Percentiles rank a stretch among this genome's conserved stretches.
These are phyloP conservation scores for Asobara japonica DNA, from an alignment of 1,140 invertebrate genomes.

Conservation along the genomic window DNA sequence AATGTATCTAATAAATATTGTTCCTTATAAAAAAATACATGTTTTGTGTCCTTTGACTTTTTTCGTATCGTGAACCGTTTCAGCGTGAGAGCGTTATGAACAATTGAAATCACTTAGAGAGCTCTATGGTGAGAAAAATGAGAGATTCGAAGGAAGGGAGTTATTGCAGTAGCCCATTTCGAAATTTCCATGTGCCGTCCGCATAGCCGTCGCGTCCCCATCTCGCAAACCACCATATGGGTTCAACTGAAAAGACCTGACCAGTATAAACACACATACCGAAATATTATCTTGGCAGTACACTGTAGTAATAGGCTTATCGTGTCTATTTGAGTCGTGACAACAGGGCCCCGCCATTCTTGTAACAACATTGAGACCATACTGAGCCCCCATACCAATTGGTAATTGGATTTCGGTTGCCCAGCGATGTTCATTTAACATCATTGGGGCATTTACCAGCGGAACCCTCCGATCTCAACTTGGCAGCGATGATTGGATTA, in stretches of 20 bases:
- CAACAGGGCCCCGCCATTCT: conserved; percentile 35
- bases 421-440: conserved; percentile 63
- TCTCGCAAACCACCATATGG: conserved; percentile 34
- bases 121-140: too few species aligned
- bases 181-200: neutral
- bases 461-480: conserved; percentile 25
- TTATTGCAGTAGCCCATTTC: too few species aligned
- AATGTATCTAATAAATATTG: too few species aligned
- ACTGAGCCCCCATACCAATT: conserved; percentile 40
- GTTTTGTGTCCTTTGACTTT: too few species aligned
- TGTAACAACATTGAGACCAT: conserved; percentile 41
- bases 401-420: conserved; percentile 58
- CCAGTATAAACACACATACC: conserved; percentile 44
- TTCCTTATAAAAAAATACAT: too few species aligned
- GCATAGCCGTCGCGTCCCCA: too few species aligned
- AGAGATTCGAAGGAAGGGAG: too few species aligned
- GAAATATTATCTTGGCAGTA: conserved; percentile 57
- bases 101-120: too few species aligned
- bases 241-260: conserved; percentile 13
- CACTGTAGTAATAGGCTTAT: conserved; percentile 60
- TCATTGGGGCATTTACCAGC: conserved; percentile 53
- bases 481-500: conserved; percentile 50
- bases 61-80: too few species aligned
- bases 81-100: too few species aligned
- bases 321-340: conserved; percentile 38